A percentile compares a stretch with the other conserved stretches of the same genome.
Conservation (phyloP, 2,888 invertebrate species). For the Cerceris rybyensis region DNA sequence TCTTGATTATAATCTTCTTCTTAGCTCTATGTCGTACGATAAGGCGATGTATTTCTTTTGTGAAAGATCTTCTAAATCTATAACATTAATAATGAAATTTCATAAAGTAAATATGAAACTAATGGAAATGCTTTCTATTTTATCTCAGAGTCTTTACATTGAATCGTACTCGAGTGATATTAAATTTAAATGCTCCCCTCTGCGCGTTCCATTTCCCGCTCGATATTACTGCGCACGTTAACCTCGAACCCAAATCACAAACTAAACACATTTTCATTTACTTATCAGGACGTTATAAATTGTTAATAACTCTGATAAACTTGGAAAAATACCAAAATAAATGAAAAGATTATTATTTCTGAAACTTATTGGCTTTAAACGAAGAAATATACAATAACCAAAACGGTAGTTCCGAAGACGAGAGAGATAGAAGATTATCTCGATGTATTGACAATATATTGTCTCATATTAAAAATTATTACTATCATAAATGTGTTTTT, state of each 20-base stretch:
- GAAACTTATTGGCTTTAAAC: conserved; percentile 2
- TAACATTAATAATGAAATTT: not conserved
- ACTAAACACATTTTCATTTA: conserved; percentile 2
- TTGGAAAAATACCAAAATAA: not conserved
- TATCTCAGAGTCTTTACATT: not conserved
- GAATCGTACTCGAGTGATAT: not conserved
- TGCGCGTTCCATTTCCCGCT: conserved; percentile 31
- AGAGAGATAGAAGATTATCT: not conserved
- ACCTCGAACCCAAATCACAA: conserved; percentile 13
- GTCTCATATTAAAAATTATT: not conserved
- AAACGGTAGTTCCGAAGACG: not conserved
- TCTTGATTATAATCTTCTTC: too few relatives aligned
- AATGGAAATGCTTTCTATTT: too few relatives aligned
- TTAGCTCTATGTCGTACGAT: too few relatives aligned
- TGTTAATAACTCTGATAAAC: conserved; percentile 13
- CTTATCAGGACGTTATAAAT: conserved; percentile 13
- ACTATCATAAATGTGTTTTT: not conserved
- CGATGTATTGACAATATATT: conserved; percentile 6
- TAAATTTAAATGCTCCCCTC: conserved; percentile 1
- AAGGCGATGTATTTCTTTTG: too few relatives aligned
- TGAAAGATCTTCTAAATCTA: too few relatives aligned
- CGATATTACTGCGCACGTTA: conserved; percentile 1
- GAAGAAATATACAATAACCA: conserved; percentile 18
- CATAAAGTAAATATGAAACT: not conserved
- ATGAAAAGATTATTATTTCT: not conserved